These are phyloP conservation scores for Drosophila melanosoma DNA, from an alignment of 2,888 invertebrate species.

Conservation along the genomic window DNA sequence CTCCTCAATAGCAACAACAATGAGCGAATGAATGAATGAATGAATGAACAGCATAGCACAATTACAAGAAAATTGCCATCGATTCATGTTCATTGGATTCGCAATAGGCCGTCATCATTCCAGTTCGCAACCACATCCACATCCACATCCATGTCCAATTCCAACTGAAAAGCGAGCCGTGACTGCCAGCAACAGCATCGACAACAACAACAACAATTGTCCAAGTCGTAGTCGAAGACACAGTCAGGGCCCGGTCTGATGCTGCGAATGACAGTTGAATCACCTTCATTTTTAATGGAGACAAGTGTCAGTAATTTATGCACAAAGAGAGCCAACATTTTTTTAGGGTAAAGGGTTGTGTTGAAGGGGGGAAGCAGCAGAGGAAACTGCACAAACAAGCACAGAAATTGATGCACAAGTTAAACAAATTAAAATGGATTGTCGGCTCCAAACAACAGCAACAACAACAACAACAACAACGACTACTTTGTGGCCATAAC, in stretches of 20 bases:
- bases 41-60: constrained; percentile 68
- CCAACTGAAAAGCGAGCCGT: constrained; percentile 71
- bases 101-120: constrained; percentile 69
- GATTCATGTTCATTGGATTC: constrained; percentile 77
- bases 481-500: constrained; percentile 37
- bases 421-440: constrained; percentile 81
- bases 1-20: constrained; percentile 47
- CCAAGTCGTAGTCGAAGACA: constrained; percentile 25
- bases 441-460: constrained; percentile 44
- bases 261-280: constrained; percentile 76
- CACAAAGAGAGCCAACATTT: constrained; percentile 55
- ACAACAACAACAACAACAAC: neutral
- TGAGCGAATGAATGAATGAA: constrained; percentile 21
- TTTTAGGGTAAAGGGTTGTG: constrained; percentile 14
- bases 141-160: constrained; percentile 41
- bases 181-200: constrained; percentile 54
- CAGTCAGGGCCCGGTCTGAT: constrained; percentile 57
- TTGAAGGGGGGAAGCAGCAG: neutral
- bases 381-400: constrained; percentile 61
- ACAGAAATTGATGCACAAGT: constrained; percentile 77
- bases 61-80: constrained; percentile 80
- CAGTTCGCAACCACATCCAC: constrained; percentile 43
- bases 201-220: constrained; percentile 30
- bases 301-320: constrained; percentile 82
- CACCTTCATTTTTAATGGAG: constrained; percentile 81